A percentile compares a stretch with the other conserved stretches of the same genome.
These are phyloP conservation scores for Calameuta pallipes DNA, from an alignment of 2,888 invertebrate genomes.

Conservation along the genomic window DNA sequence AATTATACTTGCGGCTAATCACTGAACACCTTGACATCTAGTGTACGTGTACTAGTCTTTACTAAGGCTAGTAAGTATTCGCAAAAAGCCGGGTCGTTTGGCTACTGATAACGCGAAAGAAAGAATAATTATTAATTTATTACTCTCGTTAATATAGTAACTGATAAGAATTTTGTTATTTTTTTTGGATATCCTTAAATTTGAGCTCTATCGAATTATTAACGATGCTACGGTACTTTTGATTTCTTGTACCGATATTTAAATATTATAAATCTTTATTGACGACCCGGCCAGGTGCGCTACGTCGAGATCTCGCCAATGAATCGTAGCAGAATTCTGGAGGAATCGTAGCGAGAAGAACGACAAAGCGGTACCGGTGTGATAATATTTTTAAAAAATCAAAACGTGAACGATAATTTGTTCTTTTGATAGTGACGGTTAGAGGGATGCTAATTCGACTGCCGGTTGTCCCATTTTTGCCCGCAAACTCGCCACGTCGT, in stretches of 20 bases:
- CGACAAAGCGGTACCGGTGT: background rate
- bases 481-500: constrained; percentile 81
- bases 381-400: background rate
- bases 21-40: constrained; percentile 53
- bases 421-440: constrained; percentile 13
- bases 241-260: background rate
- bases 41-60: constrained; percentile 51
- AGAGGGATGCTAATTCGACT: constrained; percentile 59
- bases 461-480: constrained; percentile 76
- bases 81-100: constrained; percentile 15
- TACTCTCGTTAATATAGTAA: constrained; percentile 5
- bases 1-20: constrained; percentile 9
- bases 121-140: background rate
- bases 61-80: constrained; percentile 57
- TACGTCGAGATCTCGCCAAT: background rate
- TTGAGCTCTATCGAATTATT: background rate
- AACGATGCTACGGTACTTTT: background rate
- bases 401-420: background rate
- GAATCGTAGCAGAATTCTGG: background rate
- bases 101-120: constrained; percentile 10
- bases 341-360: background rate
- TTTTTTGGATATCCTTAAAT: background rate
- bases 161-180: background rate
- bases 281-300: background rate
- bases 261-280: background rate